A percentile compares a stretch with the other conserved stretches of the same genome.
phyloP scores from a whole-genome alignment of 2,113 vertebrate species.

The Danionella cerebrum region DNA sequence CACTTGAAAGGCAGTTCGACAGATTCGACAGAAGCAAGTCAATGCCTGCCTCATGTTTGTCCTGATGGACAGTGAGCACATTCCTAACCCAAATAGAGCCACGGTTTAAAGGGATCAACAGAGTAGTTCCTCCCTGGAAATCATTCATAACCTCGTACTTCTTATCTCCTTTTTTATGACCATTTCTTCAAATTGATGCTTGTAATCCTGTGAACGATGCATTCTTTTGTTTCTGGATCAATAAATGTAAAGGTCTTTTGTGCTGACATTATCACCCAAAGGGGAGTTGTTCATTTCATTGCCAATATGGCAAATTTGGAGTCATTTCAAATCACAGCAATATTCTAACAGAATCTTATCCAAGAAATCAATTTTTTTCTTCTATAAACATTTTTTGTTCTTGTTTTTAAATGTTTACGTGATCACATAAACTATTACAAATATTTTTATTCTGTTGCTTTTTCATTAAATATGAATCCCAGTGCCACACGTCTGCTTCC shows the following conservation, averaged over 20 bases:
- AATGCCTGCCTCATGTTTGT: constrained; percentile 59
- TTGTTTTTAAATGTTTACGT: not conserved
- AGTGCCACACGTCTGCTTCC: constrained; percentile 30
- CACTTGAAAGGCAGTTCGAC: constrained; percentile 46
- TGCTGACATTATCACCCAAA: no score
- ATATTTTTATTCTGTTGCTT: constrained; percentile 3
- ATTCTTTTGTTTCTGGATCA: not conserved
- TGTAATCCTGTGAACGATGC: not conserved
- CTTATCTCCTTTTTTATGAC: constrained; percentile 12
- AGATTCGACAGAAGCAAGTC: constrained; percentile 57
- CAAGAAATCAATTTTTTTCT: no score
- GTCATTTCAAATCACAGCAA: no score
- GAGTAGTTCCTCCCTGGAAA: constrained; percentile 44
- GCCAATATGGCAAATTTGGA: no score
- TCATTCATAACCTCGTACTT: constrained; percentile 44
- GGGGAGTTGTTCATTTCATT: no score
- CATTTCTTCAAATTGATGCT: not conserved
- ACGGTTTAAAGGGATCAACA: not conserved
- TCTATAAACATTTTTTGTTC: no score
- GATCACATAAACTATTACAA: not conserved
- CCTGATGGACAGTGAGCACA: constrained; percentile 47
- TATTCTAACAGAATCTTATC: no score
- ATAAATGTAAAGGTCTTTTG: no score
- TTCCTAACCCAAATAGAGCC: constrained; percentile 41
- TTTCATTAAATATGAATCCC: not conserved